Base-by-base conservation (phyloP, 2,888 invertebrate genomes). In the Selenia dentaria region DNA sequence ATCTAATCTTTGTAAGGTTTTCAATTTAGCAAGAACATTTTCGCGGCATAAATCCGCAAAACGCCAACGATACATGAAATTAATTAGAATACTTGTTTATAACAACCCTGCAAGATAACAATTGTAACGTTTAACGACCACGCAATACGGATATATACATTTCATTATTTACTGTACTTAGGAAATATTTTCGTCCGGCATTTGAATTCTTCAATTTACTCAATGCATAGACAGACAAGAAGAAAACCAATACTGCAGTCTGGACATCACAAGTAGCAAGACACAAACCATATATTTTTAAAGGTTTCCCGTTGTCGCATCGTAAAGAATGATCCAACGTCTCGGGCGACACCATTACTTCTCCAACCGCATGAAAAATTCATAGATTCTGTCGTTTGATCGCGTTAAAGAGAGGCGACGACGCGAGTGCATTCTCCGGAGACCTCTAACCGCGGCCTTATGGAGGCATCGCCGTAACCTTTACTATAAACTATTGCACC, bases 301-400 rank as follows among this genome's bases (percentile, higher is more conserved):
- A 81, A 80, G 74, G 78, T 70, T 68, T 74, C 73, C 48, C 67
- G 81, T 81, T 83, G 84, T 86, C 83, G 76, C 72, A 75, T 87
- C 88, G 85, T 89, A 89, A 90, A 90, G 86, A 89, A 88, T 89
- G 89, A 89, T 86, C 81, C 85, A 68, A 59, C 70, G 83, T 83
- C 81, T 83, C 76, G 64, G 62, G 80, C 79, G 78, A 74, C 77
- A 80, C 86, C 85, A 86, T 87, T 88, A 87, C 82, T 86, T 74
- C 77, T 81, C 65, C 75, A 73, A 66, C 57, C 80, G 67, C 85
- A 89, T 90, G 89, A 90, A 89, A 90, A 80, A 90, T 89, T 89
- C 89, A 89, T 90, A 82, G 65, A 71, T 67, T 22, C 24, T 62
- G 74, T 59, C 71, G 80, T 79, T 74, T 78, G 82, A 83, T 81